Evolutionary conservation across 2,113 vertebrate species (phyloP).

Genomic region (Erpornis zantholeuca): DNA sequence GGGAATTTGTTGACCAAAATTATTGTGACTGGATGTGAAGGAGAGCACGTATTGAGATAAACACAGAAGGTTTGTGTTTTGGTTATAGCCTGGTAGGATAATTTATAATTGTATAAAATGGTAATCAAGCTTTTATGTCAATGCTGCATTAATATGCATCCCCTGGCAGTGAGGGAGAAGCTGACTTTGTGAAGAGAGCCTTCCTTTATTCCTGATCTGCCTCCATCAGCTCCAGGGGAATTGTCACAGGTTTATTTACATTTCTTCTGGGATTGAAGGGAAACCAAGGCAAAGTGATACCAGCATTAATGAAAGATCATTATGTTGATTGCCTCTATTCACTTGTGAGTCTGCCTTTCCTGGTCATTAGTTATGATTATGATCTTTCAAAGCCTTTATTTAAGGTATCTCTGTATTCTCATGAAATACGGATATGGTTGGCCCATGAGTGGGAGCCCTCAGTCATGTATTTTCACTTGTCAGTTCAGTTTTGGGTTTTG

Average conservation of each 20-base stretch:
- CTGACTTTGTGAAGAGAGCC: not conserved
- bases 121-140: not conserved
- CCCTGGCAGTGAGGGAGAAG: not conserved
- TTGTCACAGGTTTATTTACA: slow-evolving; percentile 16
- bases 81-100: not conserved
- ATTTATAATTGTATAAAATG: not conserved
- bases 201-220: not conserved
- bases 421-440: not conserved
- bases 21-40: not conserved
- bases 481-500: not conserved
- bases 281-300: not conserved
- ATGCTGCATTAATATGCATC: not conserved
- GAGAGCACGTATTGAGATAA: not conserved
- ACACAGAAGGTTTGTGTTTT: not conserved
- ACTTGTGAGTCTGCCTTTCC: not conserved
- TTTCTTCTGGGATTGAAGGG: not conserved
- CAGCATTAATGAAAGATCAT: not conserved
- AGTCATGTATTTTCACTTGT: not conserved
- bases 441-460: not conserved
- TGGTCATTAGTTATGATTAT: not conserved
- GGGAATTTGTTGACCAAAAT: not conserved
- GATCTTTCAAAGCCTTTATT: not conserved
- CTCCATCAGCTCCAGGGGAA: not conserved
- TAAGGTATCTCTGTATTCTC: not conserved
- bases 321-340: not conserved